These are phyloP conservation scores for Etheostoma cragini DNA, from an alignment of 2,113 vertebrate genomes.

Conservation along the genomic window DNA sequence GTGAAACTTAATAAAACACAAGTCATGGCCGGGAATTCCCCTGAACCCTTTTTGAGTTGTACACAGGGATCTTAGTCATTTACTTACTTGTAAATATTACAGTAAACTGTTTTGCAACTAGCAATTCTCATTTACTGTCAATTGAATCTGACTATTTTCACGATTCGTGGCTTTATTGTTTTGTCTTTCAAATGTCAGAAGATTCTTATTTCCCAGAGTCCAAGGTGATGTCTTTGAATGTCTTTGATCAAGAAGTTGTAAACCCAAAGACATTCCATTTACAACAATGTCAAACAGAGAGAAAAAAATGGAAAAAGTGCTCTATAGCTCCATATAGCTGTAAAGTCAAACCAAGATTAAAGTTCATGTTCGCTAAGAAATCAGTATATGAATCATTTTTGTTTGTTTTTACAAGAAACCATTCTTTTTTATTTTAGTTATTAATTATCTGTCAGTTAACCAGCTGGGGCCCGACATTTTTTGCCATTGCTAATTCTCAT, in stretches of 20 bases:
- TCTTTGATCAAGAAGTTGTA: neutral
- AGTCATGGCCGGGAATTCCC: conserved; percentile 1
- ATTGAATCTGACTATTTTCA: neutral
- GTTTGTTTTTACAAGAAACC: too few relatives aligned
- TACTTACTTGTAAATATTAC: neutral
- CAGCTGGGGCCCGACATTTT: too few relatives aligned
- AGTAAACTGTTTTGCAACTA: neutral
- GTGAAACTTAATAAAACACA: conserved; percentile 2
- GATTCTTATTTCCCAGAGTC: neutral
- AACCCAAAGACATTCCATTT: neutral
- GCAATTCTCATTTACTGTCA: neutral
- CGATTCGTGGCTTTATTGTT: rapidly evolving
- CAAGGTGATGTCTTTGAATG: neutral
- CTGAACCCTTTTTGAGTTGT: neutral
- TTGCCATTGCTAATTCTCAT: too few relatives aligned
- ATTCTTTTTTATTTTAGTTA: too few relatives aligned
- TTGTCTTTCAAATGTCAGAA: neutral
- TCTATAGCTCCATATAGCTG: too few relatives aligned
- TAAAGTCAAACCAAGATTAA: neutral
- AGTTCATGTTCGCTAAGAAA: neutral
- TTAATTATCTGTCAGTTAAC: too few relatives aligned
- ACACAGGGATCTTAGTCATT: neutral
- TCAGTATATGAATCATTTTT: too few relatives aligned
- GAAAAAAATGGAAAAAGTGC: too few relatives aligned
- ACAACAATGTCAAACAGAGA: neutral